These are phyloP conservation scores for Chionomys nivalis DNA, from an alignment of 2,113 vertebrate species.

Conservation along the genomic window DNA sequence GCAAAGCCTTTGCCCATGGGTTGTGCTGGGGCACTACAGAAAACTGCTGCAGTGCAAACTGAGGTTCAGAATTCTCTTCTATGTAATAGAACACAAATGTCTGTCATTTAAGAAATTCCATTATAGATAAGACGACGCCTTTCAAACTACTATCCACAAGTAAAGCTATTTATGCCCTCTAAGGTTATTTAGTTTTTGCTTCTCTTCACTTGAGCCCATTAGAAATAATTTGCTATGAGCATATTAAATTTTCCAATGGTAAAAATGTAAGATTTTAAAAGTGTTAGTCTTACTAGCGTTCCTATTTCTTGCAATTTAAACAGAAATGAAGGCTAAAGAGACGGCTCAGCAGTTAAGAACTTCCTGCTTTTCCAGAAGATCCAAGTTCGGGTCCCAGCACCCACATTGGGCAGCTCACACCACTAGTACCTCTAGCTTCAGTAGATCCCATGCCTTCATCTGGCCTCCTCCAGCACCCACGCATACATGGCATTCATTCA, in stretches of 20 bases:
- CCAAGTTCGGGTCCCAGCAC: background rate
- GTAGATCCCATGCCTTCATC: background rate
- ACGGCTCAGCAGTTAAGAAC: background rate
- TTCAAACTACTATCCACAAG: slow-evolving; percentile 20
- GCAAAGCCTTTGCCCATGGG: background rate
- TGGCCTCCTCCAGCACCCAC: background rate
- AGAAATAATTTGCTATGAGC: slow-evolving; percentile 51
- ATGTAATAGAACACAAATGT: background rate
- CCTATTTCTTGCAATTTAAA: background rate
- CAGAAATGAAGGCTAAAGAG: background rate
- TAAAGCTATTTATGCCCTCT: slow-evolving; percentile 2
- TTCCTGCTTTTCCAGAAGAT: background rate
- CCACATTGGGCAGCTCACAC: background rate
- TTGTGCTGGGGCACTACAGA: background rate
- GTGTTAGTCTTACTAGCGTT: background rate
- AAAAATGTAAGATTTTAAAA: background rate
- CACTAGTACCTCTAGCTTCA: background rate
- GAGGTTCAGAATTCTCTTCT: background rate
- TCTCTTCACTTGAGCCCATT: slow-evolving; percentile 7
- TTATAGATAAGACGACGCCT: background rate
- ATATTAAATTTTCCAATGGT: slow-evolving; percentile 29
- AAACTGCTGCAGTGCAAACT: background rate
- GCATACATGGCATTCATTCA: background rate
- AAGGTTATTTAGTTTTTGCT: background rate
- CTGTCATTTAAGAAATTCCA: slow-evolving; percentile 6